phyloP scores from a whole-genome alignment of 2,888 invertebrate species.

The Acronicta alni region DNA sequence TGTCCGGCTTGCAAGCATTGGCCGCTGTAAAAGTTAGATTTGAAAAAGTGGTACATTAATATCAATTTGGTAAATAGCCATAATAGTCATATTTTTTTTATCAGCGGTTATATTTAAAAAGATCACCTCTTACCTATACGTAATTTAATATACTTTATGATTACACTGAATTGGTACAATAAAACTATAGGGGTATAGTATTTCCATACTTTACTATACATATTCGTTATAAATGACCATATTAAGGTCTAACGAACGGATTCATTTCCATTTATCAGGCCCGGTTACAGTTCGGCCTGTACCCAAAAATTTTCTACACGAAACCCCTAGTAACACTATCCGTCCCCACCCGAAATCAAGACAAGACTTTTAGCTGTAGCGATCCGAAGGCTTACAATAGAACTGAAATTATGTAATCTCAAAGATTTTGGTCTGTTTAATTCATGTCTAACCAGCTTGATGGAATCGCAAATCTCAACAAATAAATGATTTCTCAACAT shows the following conservation, averaged over 20 bases:
- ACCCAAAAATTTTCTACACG: slow-evolving; percentile 17
- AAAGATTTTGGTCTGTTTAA: neutral
- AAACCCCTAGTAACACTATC: slow-evolving; percentile 33
- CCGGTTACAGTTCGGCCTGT: slow-evolving; percentile 9
- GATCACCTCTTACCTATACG: no score
- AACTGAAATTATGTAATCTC: slow-evolving; percentile 7
- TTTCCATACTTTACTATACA: neutral
- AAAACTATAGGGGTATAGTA: neutral
- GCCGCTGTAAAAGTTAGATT: no score
- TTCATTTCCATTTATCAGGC: slow-evolving; percentile 22
- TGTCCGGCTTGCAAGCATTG: no score
- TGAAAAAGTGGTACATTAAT: no score
- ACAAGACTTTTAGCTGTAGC: slow-evolving; percentile 35
- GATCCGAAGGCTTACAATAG: slow-evolving; percentile 13
- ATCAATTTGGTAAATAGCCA: no score
- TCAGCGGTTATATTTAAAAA: no score
- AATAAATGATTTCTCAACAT: slow-evolving; percentile 31
- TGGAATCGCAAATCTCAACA: slow-evolving; percentile 25
- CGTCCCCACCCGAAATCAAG: slow-evolving; percentile 21
- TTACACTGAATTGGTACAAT: no score
- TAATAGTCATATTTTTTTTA: no score
- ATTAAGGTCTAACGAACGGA: slow-evolving; percentile 3
- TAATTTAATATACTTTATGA: no score
- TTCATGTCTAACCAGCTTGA: neutral
- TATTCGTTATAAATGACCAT: slow-evolving; percentile 7